A percentile compares a stretch with the other conserved stretches of the same genome.
These are phyloP conservation scores for Helarctos malayanus DNA, from an alignment of 2,797 vertebrate genomes.

Conservation along the genomic window DNA sequence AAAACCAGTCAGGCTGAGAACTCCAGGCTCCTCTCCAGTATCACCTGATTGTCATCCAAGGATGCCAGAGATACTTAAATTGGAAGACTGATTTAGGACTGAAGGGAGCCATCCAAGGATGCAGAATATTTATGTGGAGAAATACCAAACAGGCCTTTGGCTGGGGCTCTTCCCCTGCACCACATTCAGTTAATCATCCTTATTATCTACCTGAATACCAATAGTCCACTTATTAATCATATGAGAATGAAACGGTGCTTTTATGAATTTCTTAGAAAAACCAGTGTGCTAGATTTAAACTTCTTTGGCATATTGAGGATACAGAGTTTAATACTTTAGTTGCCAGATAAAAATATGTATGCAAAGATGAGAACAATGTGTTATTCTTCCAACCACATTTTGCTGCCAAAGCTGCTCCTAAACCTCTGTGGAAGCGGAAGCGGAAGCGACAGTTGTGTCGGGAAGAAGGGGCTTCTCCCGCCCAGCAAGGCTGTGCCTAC, in stretches of 20 bases:
- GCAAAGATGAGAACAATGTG: background rate
- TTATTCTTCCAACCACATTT: conserved; percentile 22
- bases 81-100: conserved; percentile 6
- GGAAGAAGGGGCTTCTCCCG: background rate
- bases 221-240: conserved; percentile 24
- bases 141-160: background rate
- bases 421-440: background rate
- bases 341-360: background rate
- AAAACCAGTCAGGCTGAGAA: conserved; percentile 52
- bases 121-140: background rate
- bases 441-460: background rate
- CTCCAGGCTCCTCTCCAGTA: background rate
- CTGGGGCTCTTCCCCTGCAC: background rate
- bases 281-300: conserved; percentile 37
- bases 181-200: background rate
- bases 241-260: conserved; percentile 43
- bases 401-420: background rate
- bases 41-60: background rate
- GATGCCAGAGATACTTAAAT: background rate
- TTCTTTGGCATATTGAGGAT: conserved; percentile 13
- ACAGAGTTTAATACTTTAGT: conserved; percentile 33
- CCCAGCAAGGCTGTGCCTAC: background rate
- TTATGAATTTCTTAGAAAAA: conserved; percentile 65
- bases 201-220: background rate
- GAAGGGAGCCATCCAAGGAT: background rate